phyloP scores from a whole-genome alignment of 2,888 invertebrate species.

The Trichopoda pennipes region DNA sequence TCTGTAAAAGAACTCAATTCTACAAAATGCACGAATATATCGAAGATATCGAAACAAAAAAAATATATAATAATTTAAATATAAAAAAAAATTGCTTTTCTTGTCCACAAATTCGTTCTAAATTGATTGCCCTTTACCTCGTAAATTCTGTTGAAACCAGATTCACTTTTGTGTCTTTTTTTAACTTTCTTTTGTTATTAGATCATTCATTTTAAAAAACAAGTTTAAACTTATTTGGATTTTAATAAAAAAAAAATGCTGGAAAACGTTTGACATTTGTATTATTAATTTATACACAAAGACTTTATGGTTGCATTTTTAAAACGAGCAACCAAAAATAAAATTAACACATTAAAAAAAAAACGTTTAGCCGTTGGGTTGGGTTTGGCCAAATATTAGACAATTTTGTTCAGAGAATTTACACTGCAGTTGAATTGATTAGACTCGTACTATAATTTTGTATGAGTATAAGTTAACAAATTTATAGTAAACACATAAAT shows the following conservation, averaged over 20 bases:
- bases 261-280: constrained; percentile 38
- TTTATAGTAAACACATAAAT: too few species aligned
- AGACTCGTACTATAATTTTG: too few species aligned
- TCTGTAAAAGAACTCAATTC: not conserved
- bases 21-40: not conserved
- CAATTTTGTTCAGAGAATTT: not conserved
- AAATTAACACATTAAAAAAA: constrained; percentile 14
- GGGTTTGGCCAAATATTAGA: not conserved
- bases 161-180: constrained; percentile 23
- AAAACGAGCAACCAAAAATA: constrained; percentile 8
- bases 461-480: too few species aligned
- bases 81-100: not conserved
- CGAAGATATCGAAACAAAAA: too few species aligned
- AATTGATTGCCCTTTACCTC: not conserved
- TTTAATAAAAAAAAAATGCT: not conserved
- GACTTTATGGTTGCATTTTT: constrained; percentile 6
- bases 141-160: constrained; percentile 9
- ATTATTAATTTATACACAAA: constrained; percentile 23
- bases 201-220: constrained; percentile 28
- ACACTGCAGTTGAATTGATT: too few species aligned
- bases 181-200: constrained; percentile 9
- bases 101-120: not conserved
- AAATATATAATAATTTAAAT: not conserved
- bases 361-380: not conserved
- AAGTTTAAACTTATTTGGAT: constrained; percentile 16